Conservation (phyloP, 37 sponge, comb jelly and placozoan species). For the Diacarnus erythraeanus region DNA sequence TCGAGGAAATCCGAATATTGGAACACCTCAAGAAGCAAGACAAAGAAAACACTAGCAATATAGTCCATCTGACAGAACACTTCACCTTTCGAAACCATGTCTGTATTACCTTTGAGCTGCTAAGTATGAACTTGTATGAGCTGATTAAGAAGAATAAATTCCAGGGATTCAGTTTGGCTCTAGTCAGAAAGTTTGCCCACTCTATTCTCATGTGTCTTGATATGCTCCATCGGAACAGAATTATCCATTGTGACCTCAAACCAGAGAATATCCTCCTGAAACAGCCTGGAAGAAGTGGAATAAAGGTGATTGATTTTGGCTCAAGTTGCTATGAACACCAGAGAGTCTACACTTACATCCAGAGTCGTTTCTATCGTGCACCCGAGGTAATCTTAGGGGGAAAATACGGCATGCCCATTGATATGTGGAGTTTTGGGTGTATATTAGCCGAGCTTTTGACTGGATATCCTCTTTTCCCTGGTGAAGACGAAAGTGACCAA, state of each 20-base stretch:
- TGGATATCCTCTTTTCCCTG: constrained; percentile 93
- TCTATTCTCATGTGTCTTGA: constrained; percentile 96
- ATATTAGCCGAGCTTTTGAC: constrained; percentile 94
- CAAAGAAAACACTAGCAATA: constrained; percentile 87
- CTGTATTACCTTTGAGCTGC: constrained; percentile 97
- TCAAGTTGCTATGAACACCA: constrained; percentile 97
- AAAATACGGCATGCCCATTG: constrained; percentile 96
- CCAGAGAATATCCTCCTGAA: constrained; percentile 97
- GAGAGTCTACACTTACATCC: constrained; percentile 96
- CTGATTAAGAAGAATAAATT: constrained; percentile 99
- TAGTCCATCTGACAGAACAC: constrained; percentile 92
- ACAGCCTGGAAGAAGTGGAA: constrained; percentile 89
- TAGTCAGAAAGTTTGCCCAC: constrained; percentile 98
- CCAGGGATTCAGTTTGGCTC: constrained; percentile 94
- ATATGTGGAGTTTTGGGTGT: constrained; percentile 99
- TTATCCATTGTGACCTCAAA: constrained; percentile 99
- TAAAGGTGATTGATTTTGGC: constrained; percentile 97
- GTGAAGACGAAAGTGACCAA: constrained; percentile 94
- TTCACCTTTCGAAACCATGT: constrained; percentile 95
- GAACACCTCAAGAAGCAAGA: constrained; percentile 94
- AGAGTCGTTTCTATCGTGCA: constrained; percentile 93
- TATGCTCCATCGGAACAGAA: constrained; percentile 88
- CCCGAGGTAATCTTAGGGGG: constrained; percentile 95
- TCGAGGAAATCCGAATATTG: constrained; percentile 90
- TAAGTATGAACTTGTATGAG: constrained; percentile 98